phyloP scores from a whole-genome alignment of 2,888 invertebrate species.

The Cataglyphis livida region DNA sequence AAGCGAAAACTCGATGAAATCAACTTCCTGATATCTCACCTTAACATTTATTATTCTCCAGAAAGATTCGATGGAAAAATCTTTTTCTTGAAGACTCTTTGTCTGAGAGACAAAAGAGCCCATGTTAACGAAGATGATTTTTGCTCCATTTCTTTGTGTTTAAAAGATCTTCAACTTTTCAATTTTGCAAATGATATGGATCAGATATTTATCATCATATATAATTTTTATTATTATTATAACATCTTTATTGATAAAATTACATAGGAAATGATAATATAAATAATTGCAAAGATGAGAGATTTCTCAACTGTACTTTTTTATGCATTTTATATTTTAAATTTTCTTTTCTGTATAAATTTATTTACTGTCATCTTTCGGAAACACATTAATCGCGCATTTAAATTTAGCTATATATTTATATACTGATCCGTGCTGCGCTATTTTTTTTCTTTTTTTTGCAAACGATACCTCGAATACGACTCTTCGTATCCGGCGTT shows the following conservation, averaged over 20 bases:
- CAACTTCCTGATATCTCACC: constrained; percentile 63
- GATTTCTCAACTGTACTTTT: not conserved
- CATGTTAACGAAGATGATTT: constrained; percentile 71
- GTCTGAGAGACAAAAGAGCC: constrained; percentile 53
- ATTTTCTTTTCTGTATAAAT: not conserved
- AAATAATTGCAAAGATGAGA: not conserved
- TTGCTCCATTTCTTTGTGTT: not conserved
- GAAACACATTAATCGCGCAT: not conserved
- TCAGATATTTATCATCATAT: not conserved
- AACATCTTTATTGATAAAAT: not conserved
- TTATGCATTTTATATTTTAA: not conserved
- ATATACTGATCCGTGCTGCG: not conserved
- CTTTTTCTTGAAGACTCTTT: constrained; percentile 72
- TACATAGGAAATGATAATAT: not conserved
- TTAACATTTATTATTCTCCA: constrained; percentile 21
- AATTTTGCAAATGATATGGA: not conserved
- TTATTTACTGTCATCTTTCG: not conserved
- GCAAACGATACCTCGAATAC: not conserved
- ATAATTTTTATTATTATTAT: not conserved
- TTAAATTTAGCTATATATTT: not conserved
- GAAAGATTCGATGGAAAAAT: constrained; percentile 74
- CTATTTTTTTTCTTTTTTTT: not conserved
- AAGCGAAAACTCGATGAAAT: constrained; percentile 48
- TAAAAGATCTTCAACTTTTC: not conserved
- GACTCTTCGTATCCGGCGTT: constrained; percentile 38